phyloP scores from a whole-genome alignment of 2,113 vertebrate species.

The Ia io region DNA sequence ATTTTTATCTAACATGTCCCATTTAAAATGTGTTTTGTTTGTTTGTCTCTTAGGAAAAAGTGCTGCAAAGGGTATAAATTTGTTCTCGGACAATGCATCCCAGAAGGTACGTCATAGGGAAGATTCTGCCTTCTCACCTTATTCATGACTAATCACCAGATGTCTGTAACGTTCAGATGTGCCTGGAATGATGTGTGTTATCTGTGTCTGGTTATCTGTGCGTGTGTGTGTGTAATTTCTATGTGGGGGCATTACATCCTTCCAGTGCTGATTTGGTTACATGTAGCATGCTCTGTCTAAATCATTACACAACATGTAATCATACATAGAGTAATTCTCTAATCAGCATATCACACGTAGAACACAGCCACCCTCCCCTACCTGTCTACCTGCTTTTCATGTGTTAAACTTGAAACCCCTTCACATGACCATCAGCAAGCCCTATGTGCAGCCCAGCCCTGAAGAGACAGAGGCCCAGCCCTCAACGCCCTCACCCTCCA shows the following conservation, averaged over 20 bases:
- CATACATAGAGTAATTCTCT: not conserved
- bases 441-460: not conserved
- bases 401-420: not conserved
- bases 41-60: constrained; percentile 92
- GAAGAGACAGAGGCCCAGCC: not conserved
- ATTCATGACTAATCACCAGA: not conserved
- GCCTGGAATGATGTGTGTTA: too few relatives aligned
- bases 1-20: not conserved
- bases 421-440: not conserved
- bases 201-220: not conserved
- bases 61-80: constrained; percentile 98
- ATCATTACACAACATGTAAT: not conserved
- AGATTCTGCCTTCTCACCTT: not conserved
- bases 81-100: constrained; percentile 97
- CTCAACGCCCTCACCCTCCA: not conserved
- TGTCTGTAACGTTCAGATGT: not conserved
- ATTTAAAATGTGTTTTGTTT: constrained; percentile 63
- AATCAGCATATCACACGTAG: not conserved
- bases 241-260: not conserved
- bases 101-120: constrained; percentile 91
- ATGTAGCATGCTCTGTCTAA: not conserved
- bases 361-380: not conserved
- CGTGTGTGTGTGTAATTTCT: not conserved
- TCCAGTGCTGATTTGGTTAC: not conserved
- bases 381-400: not conserved